Conservation (phyloP, 2,113 vertebrate genomes). For the Hiodon tergisus region DNA sequence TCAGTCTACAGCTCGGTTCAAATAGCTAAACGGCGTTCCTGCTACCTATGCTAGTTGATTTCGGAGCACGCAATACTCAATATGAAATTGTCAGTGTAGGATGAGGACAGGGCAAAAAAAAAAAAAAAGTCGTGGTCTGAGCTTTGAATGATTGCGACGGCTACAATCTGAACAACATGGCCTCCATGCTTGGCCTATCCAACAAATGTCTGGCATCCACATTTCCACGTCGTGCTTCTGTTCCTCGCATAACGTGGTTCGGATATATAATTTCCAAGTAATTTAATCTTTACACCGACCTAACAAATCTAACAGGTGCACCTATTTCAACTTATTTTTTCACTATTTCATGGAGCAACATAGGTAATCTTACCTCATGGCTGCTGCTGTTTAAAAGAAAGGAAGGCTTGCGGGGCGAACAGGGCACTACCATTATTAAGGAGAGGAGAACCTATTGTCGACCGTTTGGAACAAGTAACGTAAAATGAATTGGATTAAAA, state of each 20-base stretch:
- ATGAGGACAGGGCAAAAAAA: too few species aligned
- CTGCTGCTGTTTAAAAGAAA: conserved; percentile 65
- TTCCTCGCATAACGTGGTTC: not conserved
- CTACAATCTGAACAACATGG: conserved; percentile 46
- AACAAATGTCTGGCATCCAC: conserved; percentile 31
- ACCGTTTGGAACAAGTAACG: not conserved
- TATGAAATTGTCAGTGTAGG: too few species aligned
- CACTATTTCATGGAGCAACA: conserved; percentile 18
- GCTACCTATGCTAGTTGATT: too few species aligned
- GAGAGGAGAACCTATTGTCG: conserved; percentile 43
- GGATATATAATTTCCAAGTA: not conserved
- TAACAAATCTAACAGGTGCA: not conserved
- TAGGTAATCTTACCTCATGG: conserved; percentile 61
- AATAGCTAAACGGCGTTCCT: too few species aligned
- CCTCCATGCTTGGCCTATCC: conserved; percentile 30
- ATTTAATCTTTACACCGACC: not conserved
- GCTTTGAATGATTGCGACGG: too few species aligned
- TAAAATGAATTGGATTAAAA: not conserved
- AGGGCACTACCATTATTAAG: conserved; percentile 53
- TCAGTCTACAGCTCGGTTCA: too few species aligned
- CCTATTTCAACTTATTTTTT: conserved; percentile 22
- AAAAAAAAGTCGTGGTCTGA: too few species aligned
- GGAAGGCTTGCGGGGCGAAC: conserved; percentile 36
- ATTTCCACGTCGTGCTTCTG: not conserved
- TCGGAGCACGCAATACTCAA: too few species aligned